phyloP scores from a whole-genome alignment of 53 echinoderm and acorn worm species.

The Echinometra lucunter region DNA sequence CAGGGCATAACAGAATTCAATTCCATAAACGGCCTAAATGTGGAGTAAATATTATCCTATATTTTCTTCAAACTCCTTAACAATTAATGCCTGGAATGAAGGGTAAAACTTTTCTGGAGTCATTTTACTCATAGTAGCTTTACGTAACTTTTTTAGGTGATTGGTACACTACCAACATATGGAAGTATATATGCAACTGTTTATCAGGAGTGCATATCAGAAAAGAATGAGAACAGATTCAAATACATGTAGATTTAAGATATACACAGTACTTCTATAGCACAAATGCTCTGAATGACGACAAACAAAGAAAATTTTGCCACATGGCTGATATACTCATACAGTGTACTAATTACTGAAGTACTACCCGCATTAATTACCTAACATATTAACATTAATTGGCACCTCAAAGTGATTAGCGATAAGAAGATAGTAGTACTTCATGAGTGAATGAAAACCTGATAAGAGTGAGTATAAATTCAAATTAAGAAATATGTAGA shows the following conservation, averaged over 20 bases:
- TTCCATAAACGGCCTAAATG: too few species aligned
- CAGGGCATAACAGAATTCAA: too few species aligned
- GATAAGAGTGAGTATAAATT: not conserved
- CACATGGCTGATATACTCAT: not conserved
- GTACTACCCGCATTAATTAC: constrained; percentile 39
- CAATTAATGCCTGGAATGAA: too few species aligned
- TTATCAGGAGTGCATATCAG: not conserved
- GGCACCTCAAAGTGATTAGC: not conserved
- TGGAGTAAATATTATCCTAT: too few species aligned
- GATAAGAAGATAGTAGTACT: not conserved
- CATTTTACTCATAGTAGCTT: too few species aligned
- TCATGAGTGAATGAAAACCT: constrained; percentile 18
- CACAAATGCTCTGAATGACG: not conserved
- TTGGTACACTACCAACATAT: too few species aligned
- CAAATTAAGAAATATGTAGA: not conserved
- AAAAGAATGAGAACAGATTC: not conserved
- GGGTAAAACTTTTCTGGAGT: too few species aligned
- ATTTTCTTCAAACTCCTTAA: too few species aligned
- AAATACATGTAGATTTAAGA: not conserved
- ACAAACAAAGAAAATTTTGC: not conserved
- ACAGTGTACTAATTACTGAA: not conserved
- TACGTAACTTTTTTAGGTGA: too few species aligned
- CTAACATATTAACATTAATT: not conserved
- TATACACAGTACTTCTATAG: not conserved
- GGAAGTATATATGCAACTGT: not conserved